Percentiles rank a stretch among this genome's conserved stretches.
These are phyloP conservation scores for Pseudolaguvia tuberculata DNA, from an alignment of 2,113 vertebrate genomes.

Conservation along the genomic window DNA sequence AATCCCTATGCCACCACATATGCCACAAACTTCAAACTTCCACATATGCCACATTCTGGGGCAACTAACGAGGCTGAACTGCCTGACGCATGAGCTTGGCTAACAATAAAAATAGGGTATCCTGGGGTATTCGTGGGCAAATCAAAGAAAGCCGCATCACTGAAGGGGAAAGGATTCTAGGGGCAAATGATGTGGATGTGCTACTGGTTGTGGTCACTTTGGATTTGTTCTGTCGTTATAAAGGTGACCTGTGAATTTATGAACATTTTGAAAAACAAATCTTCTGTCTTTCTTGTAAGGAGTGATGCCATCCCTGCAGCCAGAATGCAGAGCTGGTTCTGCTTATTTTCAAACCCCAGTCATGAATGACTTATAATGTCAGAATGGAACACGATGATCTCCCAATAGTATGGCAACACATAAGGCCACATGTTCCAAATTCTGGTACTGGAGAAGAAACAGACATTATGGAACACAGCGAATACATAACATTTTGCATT, in stretches of 20 bases:
- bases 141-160: not conserved
- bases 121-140: not conserved
- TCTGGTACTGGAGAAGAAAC: not conserved
- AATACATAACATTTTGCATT: not conserved
- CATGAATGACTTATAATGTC: too few relatives aligned
- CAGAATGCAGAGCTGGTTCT: not conserved
- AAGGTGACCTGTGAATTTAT: not conserved
- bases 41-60: not conserved
- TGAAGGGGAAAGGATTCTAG: not conserved
- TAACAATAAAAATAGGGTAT: conserved; percentile 3
- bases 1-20: too few relatives aligned
- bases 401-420: not conserved
- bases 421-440: not conserved
- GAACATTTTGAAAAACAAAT: not conserved
- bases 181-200: too few relatives aligned
- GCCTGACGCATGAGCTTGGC: conserved; percentile 2
- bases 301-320: not conserved
- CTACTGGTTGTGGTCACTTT: not conserved
- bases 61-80: conserved; percentile 10
- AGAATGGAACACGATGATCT: not conserved
- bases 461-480: not conserved
- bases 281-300: not conserved
- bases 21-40: not conserved
- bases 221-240: not conserved
- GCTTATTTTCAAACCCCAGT: not conserved